phyloP scores from a whole-genome alignment of 2,888 invertebrate species.

The Eupithecia dodoneata region DNA sequence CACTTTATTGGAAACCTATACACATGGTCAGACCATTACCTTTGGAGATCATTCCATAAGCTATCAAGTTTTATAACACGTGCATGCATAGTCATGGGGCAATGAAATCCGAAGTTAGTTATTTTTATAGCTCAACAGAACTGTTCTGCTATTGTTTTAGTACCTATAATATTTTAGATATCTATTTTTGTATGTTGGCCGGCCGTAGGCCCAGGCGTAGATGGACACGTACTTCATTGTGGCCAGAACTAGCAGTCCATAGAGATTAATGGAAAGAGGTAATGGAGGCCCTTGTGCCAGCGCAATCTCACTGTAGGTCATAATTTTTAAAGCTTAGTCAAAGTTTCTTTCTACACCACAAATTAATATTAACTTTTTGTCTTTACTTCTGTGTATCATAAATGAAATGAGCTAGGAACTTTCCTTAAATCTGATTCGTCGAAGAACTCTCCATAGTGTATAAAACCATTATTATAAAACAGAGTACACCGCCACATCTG shows the following conservation, averaged over 20 bases:
- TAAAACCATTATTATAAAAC: neutral
- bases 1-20: slow-evolving; percentile 15
- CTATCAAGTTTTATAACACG: neutral
- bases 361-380: neutral
- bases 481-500: neutral
- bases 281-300: no score
- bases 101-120: neutral
- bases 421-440: no score
- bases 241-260: no score
- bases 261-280: no score
- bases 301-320: no score
- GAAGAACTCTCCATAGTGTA: neutral
- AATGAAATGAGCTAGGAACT: neutral
- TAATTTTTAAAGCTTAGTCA: no score
- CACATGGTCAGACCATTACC: slow-evolving; percentile 17
- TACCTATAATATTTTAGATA: neutral
- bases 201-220: no score
- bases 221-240: no score
- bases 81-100: neutral
- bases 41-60: neutral
- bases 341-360: no score
- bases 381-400: neutral
- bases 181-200: neutral
- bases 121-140: neutral
- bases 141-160: neutral